Evolutionary conservation across 2,888 invertebrate genomes (phyloP), one percentile per base, ranked within the genome.

Genomic region (Caenorhabditis sinica): DNA sequence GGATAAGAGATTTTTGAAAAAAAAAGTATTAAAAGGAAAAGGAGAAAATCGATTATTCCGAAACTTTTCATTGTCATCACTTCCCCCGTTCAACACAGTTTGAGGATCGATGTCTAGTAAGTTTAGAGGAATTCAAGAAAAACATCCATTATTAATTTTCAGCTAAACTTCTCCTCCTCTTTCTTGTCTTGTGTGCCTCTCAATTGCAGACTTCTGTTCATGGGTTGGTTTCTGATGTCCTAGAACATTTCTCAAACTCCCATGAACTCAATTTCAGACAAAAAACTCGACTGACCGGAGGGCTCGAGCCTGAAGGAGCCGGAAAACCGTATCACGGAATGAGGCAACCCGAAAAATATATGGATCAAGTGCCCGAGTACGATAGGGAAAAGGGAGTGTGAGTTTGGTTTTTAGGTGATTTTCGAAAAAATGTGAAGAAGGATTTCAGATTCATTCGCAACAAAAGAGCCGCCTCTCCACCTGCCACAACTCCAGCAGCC

Each of bases 91-190:
- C 36, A 36, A 28, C 25, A 49, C 45, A 66, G n/a, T 9, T 23
- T 15, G 33, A 49, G 61, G 43, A 23, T 11, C 56, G 28, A 77
- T 77, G 77, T 77, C 69, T 77, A 49, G 77, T 77, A 25, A 69
- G 77, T 76, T 28, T 51, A 2, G 30, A 30, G 30, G 13, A 60
- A 49, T 9, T 53, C 20, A 23, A 53, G 17, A 11, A 25, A 23
- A 23, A 53, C 20, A 3, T 20, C 20, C 2, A 51, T 43, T 60
- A 13, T 13, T 23, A 25, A 13, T 15, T 45, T 76, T 66, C 76
- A 76, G 76, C 60, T 43, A 68, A 76, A 76, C 76, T 76, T 68
- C 68, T 76, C 60, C 49, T 66, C 20, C 68, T 76, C 68, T 68
- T 76, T 58, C 66, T 76, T 40, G 66, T 45, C 68, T 23, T 76